Base-by-base conservation (phyloP, 2,888 invertebrate genomes). In the Acronicta leporina region DNA sequence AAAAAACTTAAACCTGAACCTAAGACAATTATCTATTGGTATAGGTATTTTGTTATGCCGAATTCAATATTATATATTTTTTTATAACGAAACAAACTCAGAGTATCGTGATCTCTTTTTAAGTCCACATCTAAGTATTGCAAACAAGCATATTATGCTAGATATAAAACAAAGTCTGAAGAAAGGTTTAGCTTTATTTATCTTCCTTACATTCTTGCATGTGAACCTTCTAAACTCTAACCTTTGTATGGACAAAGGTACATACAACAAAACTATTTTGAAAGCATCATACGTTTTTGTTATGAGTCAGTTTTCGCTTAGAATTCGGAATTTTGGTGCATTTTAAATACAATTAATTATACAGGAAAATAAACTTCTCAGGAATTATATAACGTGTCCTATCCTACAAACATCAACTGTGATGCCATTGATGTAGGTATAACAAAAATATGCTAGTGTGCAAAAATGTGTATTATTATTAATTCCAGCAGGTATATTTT, bases 221-320 rank as follows among this genome's bases (percentile, higher is more conserved):
- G 0, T 49, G 14, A 30, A 9, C 7, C 40, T 64, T 71, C 47
- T 67, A 44, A 35, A 7, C 7, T 20, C 13, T n/a, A 13, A 1
- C 0, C 10, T 30, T 4, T 1, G 11, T 10, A 2, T n/a, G n/a
- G n/a, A n/a, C n/a, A n/a, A n/a, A n/a, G n/a, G 6, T 9, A 48
- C 10, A 47, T 9, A 48, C 10, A 47, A 9, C 27, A 10, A 30
- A 11, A n/a, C 13, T 60, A 15, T 42, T 40, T 63, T 30, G 49
- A 75, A 71, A 66, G 46, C 59, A 40, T 46, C 66, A 51, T 53
- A 67, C 27, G 60, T 59, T 55, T 61, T 65, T 75, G 59, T 58
- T 75, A 60, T 57, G 76, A 75, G 46, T 55, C 46, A 43, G 59
- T 60, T 73, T 66, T 60, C 56, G 15, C 47, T 15, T 33, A 56